Evolutionary conservation across 1,140 invertebrate species (phyloP), one percentile per base, ranked within the genome.

Genomic region (Cydia amplana): DNA sequence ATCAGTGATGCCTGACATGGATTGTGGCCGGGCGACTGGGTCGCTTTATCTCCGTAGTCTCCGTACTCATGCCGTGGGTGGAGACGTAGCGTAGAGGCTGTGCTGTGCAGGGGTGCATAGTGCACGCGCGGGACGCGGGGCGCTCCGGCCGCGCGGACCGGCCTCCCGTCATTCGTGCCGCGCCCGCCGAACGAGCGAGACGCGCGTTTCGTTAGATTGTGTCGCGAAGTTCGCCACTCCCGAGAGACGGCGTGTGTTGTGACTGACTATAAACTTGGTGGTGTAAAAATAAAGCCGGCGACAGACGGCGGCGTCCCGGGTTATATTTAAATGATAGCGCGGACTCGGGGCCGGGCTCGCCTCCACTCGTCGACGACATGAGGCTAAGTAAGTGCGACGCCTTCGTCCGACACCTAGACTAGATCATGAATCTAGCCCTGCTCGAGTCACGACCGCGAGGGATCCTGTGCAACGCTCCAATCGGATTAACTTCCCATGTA

Each of bases 301-400:
- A 88, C 90, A 89, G 89, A 91, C 91, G 85, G 84, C 86, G 84
- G 82, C 83, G 81, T 86, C 82, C 85, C 85, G 84, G 86, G 88
- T 90, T 92, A 93, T 90, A 91, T 91, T 90, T 93, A 91, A 93
- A 93, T 93, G 91, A 90, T 91, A 91, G 85, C 86, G 82, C 85
- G 79, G 82, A 88, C 83, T 79, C 75, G 79, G 81, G 76, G 83
- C 84, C 84, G 82, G 82, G 82, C 82, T 79, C 82, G 84, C 80
- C 81, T 84, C 86, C 81, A 80, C 81, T 83, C 88, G 81, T 83
- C 87, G 86, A 85, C 81, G 74, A 67, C 88, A 92, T 92, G 91
- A 89, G 87, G 87, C 82, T 89, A 86, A 91, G 91, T 92, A 91
- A 85, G 90, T 89, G 84, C 43, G 74, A 84, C 79, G 83, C 81